Base-by-base conservation (phyloP, 2,113 vertebrate genomes). In the Limanda limanda region DNA sequence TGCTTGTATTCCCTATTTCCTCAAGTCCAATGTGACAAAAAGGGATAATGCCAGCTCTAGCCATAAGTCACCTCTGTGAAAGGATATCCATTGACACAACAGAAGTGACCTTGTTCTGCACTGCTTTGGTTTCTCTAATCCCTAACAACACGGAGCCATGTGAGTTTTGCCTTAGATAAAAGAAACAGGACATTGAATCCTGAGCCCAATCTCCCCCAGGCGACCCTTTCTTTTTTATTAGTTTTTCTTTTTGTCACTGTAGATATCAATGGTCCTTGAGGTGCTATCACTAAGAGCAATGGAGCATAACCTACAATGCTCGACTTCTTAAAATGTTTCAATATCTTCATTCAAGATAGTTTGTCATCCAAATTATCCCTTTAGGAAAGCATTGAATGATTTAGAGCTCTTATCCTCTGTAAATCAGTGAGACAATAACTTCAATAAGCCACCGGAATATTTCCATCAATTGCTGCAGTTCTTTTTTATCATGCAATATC, bases 121-220 rank as follows among this genome's bases (percentile, higher is more conserved):
- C 63, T 45, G 62, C 51, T 25, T 18, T 74, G 56, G 40, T 70
- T 37, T 42, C 56, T 57, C 21, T 20, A 74, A 59, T 75, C 54
- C 62, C 55, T n/a, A 70, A 60, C 61, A 75, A 59, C 35, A 21
- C 35, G 18, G 4, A n/a, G 35, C 60, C 45, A 40, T 9, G 6
- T 63, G 47, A 67, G 52, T 55, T 48, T 71, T 21, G 18, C 37
- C 23, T 55, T 70, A 35, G 65, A 73, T 62, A 11, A 66, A 27
- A 68, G 31, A 76, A 56, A 70, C 23, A 79, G 73, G 57, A 58
- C 68, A 55, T 2, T 27, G 59, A 55, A n/a, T 64, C 47, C 48
- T 3, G 60, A 64, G 62, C 72, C 60, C 40, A 54, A 23, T 14
- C 45, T 58, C 15, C 8, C n/a, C 17, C 17, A 1, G 15, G 45